phyloP scores from a whole-genome alignment of 2,797 vertebrate species.

The Gadopsis marmoratus region DNA sequence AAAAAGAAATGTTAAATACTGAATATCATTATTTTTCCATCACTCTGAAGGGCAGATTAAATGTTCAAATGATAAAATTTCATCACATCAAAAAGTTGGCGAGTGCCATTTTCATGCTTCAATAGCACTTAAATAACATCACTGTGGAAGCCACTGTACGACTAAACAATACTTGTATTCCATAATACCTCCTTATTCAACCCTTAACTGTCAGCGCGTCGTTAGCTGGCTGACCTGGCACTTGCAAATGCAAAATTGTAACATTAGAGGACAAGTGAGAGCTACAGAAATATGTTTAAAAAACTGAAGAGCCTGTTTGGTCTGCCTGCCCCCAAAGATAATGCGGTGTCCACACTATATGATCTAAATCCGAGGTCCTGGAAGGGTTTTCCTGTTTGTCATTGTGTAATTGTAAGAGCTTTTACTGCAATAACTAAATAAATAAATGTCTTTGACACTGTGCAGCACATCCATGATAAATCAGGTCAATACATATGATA shows the following conservation, averaged over 20 bases:
- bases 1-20: not conserved
- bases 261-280: not conserved
- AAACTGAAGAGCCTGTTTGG: not conserved
- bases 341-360: not conserved
- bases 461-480: not conserved
- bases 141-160: not conserved
- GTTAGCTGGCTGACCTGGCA: constrained; percentile 10
- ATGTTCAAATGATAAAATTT: not conserved
- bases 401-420: not conserved
- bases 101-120: not conserved
- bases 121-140: not conserved
- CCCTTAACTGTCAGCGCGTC: constrained; percentile 1
- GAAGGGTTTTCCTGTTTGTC: not conserved
- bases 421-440: not conserved
- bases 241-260: constrained; percentile 7
- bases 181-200: not conserved
- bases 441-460: too few relatives aligned
- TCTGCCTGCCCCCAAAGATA: not conserved
- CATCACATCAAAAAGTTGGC: not conserved
- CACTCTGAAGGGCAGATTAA: not conserved
- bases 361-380: constrained; percentile 4
- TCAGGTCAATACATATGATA: not conserved
- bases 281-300: not conserved
- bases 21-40: not conserved
- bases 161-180: not conserved